Conservation (phyloP, 2,888 invertebrate species). For the Imbricaverruca yamaguchii region DNA sequence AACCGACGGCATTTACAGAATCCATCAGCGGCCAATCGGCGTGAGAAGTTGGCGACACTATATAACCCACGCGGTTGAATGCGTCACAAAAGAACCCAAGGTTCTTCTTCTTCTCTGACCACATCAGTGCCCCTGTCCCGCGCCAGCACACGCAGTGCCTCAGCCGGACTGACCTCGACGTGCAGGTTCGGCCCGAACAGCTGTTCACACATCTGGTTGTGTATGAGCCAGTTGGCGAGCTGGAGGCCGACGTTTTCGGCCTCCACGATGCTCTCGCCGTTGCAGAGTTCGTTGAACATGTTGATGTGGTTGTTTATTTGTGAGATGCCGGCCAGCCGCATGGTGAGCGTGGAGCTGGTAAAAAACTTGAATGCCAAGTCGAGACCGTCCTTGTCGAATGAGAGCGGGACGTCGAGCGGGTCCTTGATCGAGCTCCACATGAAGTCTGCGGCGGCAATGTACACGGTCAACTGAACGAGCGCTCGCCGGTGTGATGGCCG, state of each 20-base stretch:
- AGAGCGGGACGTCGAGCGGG: constrained; percentile 60
- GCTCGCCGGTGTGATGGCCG: no score
- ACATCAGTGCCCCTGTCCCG: no score
- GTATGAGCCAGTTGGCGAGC: constrained; percentile 79
- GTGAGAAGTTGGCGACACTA: no score
- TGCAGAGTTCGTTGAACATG: constrained; percentile 81
- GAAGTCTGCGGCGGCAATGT: constrained; percentile 54
- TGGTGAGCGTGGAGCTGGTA: constrained; percentile 85
- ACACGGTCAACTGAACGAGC: no score
- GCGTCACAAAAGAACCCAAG: no score
- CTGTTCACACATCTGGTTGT: constrained; percentile 83
- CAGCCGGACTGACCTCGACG: constrained; percentile 60
- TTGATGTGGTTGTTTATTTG: constrained; percentile 92
- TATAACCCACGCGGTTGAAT: no score
- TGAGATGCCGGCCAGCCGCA: constrained; percentile 85
- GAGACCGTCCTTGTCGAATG: constrained; percentile 77
- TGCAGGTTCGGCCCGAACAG: constrained; percentile 96
- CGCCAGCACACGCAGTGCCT: no score
- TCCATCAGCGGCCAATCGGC: no score
- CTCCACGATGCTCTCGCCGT: constrained; percentile 76
- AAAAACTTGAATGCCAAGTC: constrained; percentile 94
- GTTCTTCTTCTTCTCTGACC: no score
- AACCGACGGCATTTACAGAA: no score
- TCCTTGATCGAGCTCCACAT: constrained; percentile 95
- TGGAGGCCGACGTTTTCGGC: constrained; percentile 75